phyloP scores from a whole-genome alignment of 2,797 vertebrate genomes.

The Ptychadena robeensis region DNA sequence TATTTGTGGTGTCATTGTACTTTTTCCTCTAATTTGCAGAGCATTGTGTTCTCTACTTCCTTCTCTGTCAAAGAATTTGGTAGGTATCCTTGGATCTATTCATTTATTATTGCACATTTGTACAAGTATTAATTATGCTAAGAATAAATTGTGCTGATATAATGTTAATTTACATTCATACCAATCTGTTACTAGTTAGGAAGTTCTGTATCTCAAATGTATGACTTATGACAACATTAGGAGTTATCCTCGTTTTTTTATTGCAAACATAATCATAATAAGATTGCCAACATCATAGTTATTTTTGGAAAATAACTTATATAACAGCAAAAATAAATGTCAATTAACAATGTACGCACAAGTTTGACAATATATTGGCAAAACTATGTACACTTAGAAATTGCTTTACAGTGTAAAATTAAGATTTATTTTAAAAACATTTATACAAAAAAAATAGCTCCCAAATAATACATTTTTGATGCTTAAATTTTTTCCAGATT shows the following conservation, averaged over 20 bases:
- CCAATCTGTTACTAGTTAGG: background rate
- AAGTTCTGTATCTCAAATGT: background rate
- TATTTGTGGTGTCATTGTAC: background rate
- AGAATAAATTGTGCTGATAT: background rate
- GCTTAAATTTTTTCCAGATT: background rate
- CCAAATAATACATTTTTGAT: background rate
- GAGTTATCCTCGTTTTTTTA: too few relatives aligned
- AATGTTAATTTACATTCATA: background rate
- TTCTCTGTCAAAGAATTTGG: background rate
- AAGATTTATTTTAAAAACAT: background rate
- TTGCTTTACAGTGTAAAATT: background rate
- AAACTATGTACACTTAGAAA: background rate
- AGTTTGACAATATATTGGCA: background rate
- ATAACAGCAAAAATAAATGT: background rate
- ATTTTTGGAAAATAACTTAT: background rate
- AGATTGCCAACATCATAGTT: too few relatives aligned
- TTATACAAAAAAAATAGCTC: background rate
- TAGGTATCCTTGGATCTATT: background rate
- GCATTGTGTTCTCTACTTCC: background rate
- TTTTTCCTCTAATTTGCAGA: background rate
- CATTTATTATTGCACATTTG: background rate
- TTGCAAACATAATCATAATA: too few relatives aligned
- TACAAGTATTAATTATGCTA: background rate
- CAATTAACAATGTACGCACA: background rate
- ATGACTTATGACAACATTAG: background rate